Conservation (phyloP, 2,888 invertebrate species). For the Drosophila falleni region DNA sequence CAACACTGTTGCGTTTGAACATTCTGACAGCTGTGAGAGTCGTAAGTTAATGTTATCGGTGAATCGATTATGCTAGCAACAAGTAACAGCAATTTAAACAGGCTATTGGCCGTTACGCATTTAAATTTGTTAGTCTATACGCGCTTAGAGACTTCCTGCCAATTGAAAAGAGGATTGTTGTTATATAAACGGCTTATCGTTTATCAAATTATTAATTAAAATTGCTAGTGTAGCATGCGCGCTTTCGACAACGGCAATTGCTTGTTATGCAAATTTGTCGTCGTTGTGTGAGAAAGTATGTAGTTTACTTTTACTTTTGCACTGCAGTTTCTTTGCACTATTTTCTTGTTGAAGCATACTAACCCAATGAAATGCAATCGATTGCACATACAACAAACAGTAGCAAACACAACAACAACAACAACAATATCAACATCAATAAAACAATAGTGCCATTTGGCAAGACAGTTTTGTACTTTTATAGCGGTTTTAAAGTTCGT, state of each 20-base stretch:
- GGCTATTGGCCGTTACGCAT: slow-evolving; percentile 7
- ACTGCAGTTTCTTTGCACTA: slow-evolving; percentile 30
- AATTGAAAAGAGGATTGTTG: slow-evolving; percentile 25
- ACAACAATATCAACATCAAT: background rate
- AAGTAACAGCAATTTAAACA: slow-evolving; percentile 5
- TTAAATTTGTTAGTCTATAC: background rate
- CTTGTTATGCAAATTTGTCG: slow-evolving; percentile 64
- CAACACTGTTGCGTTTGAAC: background rate
- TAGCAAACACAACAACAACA: background rate
- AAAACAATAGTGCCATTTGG: slow-evolving; percentile 26
- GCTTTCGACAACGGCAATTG: slow-evolving; percentile 19
- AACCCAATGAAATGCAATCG: slow-evolving; percentile 55
- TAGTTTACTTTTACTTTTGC: slow-evolving; percentile 73
- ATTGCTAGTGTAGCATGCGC: slow-evolving; percentile 6
- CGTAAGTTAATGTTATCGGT: slow-evolving; percentile 2
- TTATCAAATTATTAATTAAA: slow-evolving; percentile 61
- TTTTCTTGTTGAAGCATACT: slow-evolving; percentile 44
- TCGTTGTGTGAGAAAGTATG: slow-evolving; percentile 55
- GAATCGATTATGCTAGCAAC: slow-evolving; percentile 13
- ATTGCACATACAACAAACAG: slow-evolving; percentile 16
- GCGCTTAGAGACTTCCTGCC: slow-evolving; percentile 38
- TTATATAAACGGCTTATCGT: slow-evolving; percentile 43
- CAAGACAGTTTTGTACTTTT: slow-evolving; percentile 7
- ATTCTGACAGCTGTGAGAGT: slow-evolving; percentile 10
- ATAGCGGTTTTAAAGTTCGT: slow-evolving; percentile 33